These are phyloP conservation scores for Ericerus pela DNA, from an alignment of 1,140 invertebrate genomes.

Conservation along the genomic window DNA sequence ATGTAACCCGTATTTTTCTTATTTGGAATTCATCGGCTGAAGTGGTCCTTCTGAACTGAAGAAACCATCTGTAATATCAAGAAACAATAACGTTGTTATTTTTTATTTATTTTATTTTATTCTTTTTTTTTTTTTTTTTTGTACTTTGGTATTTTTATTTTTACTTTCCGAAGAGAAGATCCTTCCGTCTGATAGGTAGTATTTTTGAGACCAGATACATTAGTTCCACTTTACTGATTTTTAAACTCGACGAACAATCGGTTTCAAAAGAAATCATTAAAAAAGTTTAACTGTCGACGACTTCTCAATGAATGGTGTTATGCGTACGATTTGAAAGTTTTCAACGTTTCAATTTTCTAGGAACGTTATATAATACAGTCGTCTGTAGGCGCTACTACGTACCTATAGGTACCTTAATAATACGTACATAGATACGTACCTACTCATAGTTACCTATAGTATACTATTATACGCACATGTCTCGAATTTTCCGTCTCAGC, in stretches of 20 bases:
- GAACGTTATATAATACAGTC: neutral
- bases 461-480: too few species aligned
- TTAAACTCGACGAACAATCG: conserved; percentile 8
- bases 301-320: too few species aligned
- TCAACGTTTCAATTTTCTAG: conserved; percentile 5
- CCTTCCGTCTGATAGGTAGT: conserved; percentile 4
- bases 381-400: too few species aligned
- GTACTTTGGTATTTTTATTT: too few species aligned
- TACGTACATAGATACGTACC: too few species aligned
- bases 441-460: too few species aligned
- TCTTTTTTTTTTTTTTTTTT: too few species aligned
- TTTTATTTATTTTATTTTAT: too few species aligned
- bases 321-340: neutral
- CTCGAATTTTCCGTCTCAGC: too few species aligned
- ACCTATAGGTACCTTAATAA: too few species aligned
- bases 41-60: conserved; percentile 6
- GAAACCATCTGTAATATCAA: conserved; percentile 9
- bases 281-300: conserved; percentile 8
- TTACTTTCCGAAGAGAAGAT: neutral
- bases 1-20: conserved; percentile 10
- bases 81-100: conserved; percentile 7
- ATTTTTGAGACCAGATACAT: conserved; percentile 12
- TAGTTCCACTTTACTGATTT: conserved; percentile 12
- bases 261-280: conserved; percentile 12
- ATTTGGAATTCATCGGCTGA: conserved; percentile 9